A percentile compares a stretch with the other conserved stretches of the same genome.
Conservation (phyloP, 2,888 invertebrate genomes). For the Lepidochitona cinerea region DNA sequence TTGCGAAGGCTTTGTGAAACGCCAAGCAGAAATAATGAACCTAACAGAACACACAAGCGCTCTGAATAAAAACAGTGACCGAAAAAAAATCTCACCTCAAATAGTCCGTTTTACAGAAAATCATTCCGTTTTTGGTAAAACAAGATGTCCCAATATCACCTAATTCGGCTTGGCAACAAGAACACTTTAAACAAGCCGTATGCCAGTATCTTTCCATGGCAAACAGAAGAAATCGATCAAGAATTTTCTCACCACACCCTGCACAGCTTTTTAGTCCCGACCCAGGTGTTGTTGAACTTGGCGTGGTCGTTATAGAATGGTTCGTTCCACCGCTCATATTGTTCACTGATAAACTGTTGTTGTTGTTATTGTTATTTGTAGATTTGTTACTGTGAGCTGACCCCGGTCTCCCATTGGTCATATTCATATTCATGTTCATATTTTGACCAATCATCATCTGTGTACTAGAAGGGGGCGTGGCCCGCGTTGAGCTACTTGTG, state of each 20-base stretch:
- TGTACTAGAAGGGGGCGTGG: neutral
- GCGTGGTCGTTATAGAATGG: neutral
- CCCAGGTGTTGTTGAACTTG: neutral
- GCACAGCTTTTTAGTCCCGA: slow-evolving; percentile 76
- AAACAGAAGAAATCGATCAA: slow-evolving; percentile 90
- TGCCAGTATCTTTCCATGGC: slow-evolving; percentile 96
- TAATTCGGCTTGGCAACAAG: slow-evolving; percentile 87
- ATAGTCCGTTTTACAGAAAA: slow-evolving; percentile 94
- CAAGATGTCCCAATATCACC: slow-evolving; percentile 92
- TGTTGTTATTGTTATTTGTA: neutral
- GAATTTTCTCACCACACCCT: slow-evolving; percentile 89
- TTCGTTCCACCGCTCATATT: neutral
- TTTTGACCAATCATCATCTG: slow-evolving; percentile 3
- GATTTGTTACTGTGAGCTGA: neutral
- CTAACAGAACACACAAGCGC: too few species aligned
- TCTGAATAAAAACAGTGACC: too few species aligned
- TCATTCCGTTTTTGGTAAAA: slow-evolving; percentile 92
- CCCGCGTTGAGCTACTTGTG: neutral
- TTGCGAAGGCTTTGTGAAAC: too few species aligned
- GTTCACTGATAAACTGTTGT: neutral
- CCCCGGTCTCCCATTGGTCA: neutral
- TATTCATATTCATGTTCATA: slow-evolving; percentile 1
- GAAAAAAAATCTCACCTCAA: slow-evolving; percentile 85
- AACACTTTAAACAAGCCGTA: slow-evolving; percentile 93
- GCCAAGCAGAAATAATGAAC: too few species aligned